Percentiles rank a stretch among this genome's conserved stretches.
Conservation (phyloP, 2,888 invertebrate genomes). For the Spisula solida region DNA sequence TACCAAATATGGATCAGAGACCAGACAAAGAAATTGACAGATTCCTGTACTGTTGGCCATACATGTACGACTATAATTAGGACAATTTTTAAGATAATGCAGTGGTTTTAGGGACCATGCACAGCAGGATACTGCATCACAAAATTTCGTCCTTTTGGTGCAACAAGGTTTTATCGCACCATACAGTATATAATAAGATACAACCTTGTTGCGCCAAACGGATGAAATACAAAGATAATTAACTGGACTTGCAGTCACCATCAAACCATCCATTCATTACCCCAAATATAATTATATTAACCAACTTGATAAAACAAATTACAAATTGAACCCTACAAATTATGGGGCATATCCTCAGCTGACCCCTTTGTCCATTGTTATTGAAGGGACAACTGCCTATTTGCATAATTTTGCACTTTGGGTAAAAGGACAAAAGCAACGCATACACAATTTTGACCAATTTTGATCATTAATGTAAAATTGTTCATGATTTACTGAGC, state of each 20-base stretch:
- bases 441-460: too few species aligned
- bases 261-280: constrained; percentile 26
- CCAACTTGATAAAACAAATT: not conserved
- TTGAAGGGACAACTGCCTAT: constrained; percentile 1
- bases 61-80: not conserved
- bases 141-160: not conserved
- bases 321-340: not conserved
- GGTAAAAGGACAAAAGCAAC: not conserved
- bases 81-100: not conserved
- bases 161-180: not conserved
- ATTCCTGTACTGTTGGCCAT: not conserved
- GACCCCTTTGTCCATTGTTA: constrained; percentile 18
- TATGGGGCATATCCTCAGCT: constrained; percentile 1
- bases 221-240: not conserved
- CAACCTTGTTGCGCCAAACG: not conserved
- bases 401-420: not conserved
- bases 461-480: too few species aligned
- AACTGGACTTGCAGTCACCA: not conserved
- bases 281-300: constrained; percentile 22
- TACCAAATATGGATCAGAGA: not conserved
- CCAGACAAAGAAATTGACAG: constrained; percentile 13
- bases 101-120: not conserved
- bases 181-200: not conserved
- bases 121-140: constrained; percentile 1
- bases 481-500: too few species aligned